phyloP scores from a whole-genome alignment of 2,888 invertebrate species.

The Synanthedon tipuliformis region DNA sequence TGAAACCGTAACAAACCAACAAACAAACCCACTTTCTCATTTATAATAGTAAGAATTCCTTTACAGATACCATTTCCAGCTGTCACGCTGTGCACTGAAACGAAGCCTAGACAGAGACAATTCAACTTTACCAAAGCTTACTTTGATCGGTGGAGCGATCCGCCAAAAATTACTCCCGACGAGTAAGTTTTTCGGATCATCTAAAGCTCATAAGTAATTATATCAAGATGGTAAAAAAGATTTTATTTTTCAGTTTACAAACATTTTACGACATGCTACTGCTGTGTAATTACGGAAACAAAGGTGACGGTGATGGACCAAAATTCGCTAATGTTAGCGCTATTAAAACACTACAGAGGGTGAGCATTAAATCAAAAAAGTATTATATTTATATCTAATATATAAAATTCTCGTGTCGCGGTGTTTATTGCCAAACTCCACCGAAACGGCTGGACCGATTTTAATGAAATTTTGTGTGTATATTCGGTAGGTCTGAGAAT shows the following conservation, averaged over 20 bases:
- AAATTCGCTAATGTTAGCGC: constrained; percentile 17
- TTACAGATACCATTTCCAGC: constrained; percentile 65
- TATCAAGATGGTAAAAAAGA: not conserved
- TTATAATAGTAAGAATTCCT: too few species aligned
- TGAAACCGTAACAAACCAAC: too few species aligned
- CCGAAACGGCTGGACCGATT: too few species aligned
- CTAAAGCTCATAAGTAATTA: not conserved
- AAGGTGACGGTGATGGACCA: constrained; percentile 16
- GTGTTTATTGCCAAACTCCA: too few species aligned
- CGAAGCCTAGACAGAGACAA: constrained; percentile 63
- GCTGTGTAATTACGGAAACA: constrained; percentile 10
- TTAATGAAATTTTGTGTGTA: too few species aligned
- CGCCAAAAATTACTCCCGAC: constrained; percentile 18
- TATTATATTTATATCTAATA: too few species aligned
- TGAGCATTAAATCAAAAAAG: constrained; percentile 6
- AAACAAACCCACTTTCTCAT: too few species aligned
- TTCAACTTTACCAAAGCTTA: constrained; percentile 69
- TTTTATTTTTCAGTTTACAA: constrained; percentile 14
- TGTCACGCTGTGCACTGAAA: constrained; percentile 71
- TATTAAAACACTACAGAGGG: constrained; percentile 20
- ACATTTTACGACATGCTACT: constrained; percentile 25
- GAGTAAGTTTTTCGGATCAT: constrained; percentile 17
- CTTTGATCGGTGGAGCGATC: constrained; percentile 20
- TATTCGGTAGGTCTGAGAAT: too few species aligned
- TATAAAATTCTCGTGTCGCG: too few species aligned